Percentiles rank a stretch among this genome's conserved stretches.
These are phyloP conservation scores for Iselma pallidipennis DNA, from an alignment of 2,888 invertebrate genomes.

Conservation along the genomic window DNA sequence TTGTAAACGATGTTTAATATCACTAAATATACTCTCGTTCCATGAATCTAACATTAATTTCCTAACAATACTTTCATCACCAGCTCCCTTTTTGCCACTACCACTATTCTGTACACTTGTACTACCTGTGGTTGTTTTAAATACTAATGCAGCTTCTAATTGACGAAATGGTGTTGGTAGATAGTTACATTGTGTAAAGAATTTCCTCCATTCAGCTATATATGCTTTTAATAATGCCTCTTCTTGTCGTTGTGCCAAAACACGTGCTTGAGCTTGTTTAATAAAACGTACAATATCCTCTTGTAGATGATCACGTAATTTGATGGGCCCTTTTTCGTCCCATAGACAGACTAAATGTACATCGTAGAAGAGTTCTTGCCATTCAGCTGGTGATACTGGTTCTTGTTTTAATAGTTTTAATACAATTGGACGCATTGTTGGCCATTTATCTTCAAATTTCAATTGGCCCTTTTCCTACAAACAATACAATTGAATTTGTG, in stretches of 20 bases:
- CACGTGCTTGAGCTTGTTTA: slow-evolving; percentile 87
- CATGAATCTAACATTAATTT: slow-evolving; percentile 98
- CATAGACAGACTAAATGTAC: slow-evolving; percentile 96
- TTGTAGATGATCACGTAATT: slow-evolving; percentile 85
- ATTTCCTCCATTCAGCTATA: slow-evolving; percentile 97
- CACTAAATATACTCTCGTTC: slow-evolving; percentile 96
- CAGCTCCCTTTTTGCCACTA: slow-evolving; percentile 60
- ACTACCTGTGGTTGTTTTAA: slow-evolving; percentile 59
- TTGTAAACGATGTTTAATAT: slow-evolving; percentile 90
- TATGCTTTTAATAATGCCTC: slow-evolving; percentile 95
- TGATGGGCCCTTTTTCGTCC: slow-evolving; percentile 93
- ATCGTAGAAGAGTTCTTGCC: slow-evolving; percentile 97
- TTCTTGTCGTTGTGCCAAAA: slow-evolving; percentile 90
- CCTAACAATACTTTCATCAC: slow-evolving; percentile 89
- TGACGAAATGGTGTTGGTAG: slow-evolving; percentile 95
- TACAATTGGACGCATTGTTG: slow-evolving; percentile 90
- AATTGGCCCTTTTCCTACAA: slow-evolving; percentile 76
- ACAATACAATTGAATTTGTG: too few relatives aligned
- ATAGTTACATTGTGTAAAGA: slow-evolving; percentile 97
- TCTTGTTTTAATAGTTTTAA: slow-evolving; percentile 93
- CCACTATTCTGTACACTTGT: slow-evolving; percentile 44
- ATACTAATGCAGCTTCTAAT: slow-evolving; percentile 81
- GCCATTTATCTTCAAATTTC: slow-evolving; percentile 97
- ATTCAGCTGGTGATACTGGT: slow-evolving; percentile 89
- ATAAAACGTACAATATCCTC: slow-evolving; percentile 95